A percentile compares a stretch with the other conserved stretches of the same genome.
Evolutionary conservation across 2,888 invertebrate species (phyloP).

Genomic region (Lithophane semibrunnea): DNA sequence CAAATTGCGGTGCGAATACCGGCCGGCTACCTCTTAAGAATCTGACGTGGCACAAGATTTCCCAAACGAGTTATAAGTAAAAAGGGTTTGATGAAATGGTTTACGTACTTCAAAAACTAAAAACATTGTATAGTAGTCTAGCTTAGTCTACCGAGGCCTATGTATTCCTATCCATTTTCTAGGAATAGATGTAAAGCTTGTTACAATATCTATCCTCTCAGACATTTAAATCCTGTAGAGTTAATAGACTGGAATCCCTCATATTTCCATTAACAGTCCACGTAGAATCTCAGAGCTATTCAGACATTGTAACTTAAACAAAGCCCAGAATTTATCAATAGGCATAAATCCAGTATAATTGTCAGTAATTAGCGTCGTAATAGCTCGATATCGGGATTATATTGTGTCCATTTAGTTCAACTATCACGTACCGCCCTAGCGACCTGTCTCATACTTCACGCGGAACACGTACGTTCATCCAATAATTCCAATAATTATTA

Average conservation of each 20-base stretch:
- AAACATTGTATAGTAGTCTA: conserved; percentile 10
- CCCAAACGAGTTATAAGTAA: conserved; percentile 31
- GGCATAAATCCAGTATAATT: conserved; percentile 49
- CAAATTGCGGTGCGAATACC: conserved; percentile 34
- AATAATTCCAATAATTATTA: conserved; percentile 66
- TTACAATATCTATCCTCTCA: conserved; percentile 16
- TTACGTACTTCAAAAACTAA: conserved; percentile 25
- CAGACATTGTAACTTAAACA: conserved; percentile 22
- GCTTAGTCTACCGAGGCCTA: background rate
- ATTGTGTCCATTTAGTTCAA: conserved; percentile 58
- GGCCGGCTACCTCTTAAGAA: conserved; percentile 17
- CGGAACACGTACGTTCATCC: conserved; percentile 68
- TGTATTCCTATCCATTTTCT: background rate
- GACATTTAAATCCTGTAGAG: conserved; percentile 31
- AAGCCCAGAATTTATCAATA: conserved; percentile 43
- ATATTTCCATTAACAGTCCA: conserved; percentile 13
- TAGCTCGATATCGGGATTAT: conserved; percentile 39
- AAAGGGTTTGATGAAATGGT: conserved; percentile 12
- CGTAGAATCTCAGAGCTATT: conserved; percentile 19
- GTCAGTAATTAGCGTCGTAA: conserved; percentile 52
- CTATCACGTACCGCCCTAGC: conserved; percentile 58
- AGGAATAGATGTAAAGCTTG: conserved; percentile 14
- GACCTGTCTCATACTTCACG: conserved; percentile 41
- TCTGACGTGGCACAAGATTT: conserved; percentile 36
- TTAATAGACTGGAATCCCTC: background rate